Evolutionary conservation across 2,797 vertebrate species (phyloP), one percentile per base, ranked within the genome.

Genomic region (Sebastes nivosus): DNA sequence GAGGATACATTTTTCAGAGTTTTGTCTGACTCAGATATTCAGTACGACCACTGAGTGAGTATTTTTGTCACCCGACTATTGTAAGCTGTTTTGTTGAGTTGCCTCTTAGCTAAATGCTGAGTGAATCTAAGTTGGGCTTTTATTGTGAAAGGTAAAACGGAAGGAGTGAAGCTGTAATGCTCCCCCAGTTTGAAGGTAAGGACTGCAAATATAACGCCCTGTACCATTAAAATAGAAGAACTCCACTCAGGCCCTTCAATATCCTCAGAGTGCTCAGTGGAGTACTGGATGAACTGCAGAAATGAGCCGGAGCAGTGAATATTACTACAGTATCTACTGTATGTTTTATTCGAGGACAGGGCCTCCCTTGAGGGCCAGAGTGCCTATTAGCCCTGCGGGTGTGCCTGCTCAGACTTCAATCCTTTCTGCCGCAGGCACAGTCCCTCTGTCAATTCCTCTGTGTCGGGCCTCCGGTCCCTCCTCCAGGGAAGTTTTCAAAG

Each of bases 341-440:
- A 60, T 81, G 85, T 88, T 92, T 92, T 86, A 88, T 93, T 83
- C 2, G 74, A 88, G 90, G 88, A 88, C 89, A 83, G 82, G 75
- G 75, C 75, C 80, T 92, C 89, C 85, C 87, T 72, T 1, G 66
- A 77, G 86, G 88, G 73, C 74, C 81, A 52, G 55, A 66, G 86
- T 71, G 87, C 75, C 88, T 84, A 86, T 89, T 87, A 87, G 89
- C 85, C 92, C 91, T 79, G 88, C 73, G 81, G 93, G 90, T 87
- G 84, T 64, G 77, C 76, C 88, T 73, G 81, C 80, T 83, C 77
- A 79, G 72, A 78, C 87, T 88, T 86, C 81, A 84, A 32, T 77
- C 70, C 77, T 64, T 22, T 72, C 79, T 57, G 91, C 91, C 75
- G 4, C 80, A 52, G 86, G 88, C 90, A 18, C 63, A 34, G 79